phyloP scores from a whole-genome alignment of 2,797 vertebrate species.

The Mus spretus region DNA sequence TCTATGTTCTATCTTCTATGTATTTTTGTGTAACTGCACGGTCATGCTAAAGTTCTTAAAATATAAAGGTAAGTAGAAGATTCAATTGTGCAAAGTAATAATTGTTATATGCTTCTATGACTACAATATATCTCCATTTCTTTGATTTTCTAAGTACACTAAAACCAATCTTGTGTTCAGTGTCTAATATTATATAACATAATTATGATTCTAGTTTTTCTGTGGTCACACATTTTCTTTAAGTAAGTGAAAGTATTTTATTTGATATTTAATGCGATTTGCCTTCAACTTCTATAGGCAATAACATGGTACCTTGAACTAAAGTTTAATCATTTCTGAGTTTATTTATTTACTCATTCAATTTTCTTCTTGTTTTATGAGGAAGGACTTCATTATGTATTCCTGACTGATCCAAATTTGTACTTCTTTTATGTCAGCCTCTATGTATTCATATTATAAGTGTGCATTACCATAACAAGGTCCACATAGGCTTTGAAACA shows the following conservation, averaged over 20 bases:
- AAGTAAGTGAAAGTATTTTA: slow-evolving; percentile 21
- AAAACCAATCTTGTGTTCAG: slow-evolving; percentile 41
- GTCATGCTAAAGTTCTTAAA: slow-evolving; percentile 78
- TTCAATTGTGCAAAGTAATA: slow-evolving; percentile 11
- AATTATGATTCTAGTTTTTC: slow-evolving; percentile 60
- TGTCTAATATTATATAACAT: slow-evolving; percentile 57
- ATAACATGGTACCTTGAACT: neutral
- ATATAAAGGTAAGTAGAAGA: slow-evolving; percentile 79
- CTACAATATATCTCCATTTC: slow-evolving; percentile 51
- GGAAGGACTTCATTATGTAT: neutral
- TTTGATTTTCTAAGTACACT: slow-evolving; percentile 64
- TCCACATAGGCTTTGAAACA: slow-evolving; percentile 21
- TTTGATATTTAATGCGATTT: slow-evolving; percentile 31
- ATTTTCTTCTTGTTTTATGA: neutral
- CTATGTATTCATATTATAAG: neutral
- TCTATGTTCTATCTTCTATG: slow-evolving; percentile 77
- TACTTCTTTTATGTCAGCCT: neutral
- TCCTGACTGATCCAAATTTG: neutral
- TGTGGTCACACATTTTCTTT: slow-evolving; percentile 59
- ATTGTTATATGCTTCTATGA: slow-evolving; percentile 44
- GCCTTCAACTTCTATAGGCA: slow-evolving; percentile 48
- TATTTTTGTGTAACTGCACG: slow-evolving; percentile 75
- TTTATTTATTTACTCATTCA: neutral
- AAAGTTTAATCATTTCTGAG: neutral
- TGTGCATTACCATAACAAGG: neutral